These are phyloP conservation scores for Hirtodrosophila duncani DNA, from an alignment of 2,888 invertebrate species.

Conservation along the genomic window DNA sequence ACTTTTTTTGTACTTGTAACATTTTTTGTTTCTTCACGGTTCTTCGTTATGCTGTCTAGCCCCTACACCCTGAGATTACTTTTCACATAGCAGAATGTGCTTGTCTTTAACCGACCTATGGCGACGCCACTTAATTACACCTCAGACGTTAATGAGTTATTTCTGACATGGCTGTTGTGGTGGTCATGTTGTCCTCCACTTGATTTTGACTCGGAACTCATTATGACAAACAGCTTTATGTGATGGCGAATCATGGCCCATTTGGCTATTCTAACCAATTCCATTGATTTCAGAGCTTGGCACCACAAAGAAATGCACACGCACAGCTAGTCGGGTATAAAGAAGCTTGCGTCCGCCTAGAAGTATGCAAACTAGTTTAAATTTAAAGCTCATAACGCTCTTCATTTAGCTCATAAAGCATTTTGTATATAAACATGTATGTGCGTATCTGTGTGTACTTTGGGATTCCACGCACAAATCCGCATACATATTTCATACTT, in stretches of 20 bases:
- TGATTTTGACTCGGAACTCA: background rate
- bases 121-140: slow-evolving; percentile 42
- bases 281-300: slow-evolving; percentile 34
- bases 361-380: slow-evolving; percentile 33
- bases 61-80: slow-evolving; percentile 3
- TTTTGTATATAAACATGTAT: no score
- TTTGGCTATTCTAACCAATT: slow-evolving; percentile 4
- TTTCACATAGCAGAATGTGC: slow-evolving; percentile 2
- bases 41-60: background rate
- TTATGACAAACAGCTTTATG: slow-evolving; percentile 3
- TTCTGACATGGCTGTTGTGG: slow-evolving; percentile 5
- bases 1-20: slow-evolving; percentile 25
- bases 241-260: no score
- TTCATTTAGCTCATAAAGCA: no score
- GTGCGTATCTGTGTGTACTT: slow-evolving; percentile 16
- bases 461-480: slow-evolving; percentile 42
- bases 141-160: slow-evolving; percentile 37
- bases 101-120: background rate
- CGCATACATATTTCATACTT: no score
- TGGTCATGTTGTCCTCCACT: no score
- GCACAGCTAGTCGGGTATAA: background rate
- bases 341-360: slow-evolving; percentile 15
- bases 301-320: slow-evolving; percentile 7
- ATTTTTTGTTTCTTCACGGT: slow-evolving; percentile 5
- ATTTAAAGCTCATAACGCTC: no score